These are phyloP conservation scores for Osmoderma eremita DNA, from an alignment of 2,888 invertebrate genomes.

Conservation along the genomic window DNA sequence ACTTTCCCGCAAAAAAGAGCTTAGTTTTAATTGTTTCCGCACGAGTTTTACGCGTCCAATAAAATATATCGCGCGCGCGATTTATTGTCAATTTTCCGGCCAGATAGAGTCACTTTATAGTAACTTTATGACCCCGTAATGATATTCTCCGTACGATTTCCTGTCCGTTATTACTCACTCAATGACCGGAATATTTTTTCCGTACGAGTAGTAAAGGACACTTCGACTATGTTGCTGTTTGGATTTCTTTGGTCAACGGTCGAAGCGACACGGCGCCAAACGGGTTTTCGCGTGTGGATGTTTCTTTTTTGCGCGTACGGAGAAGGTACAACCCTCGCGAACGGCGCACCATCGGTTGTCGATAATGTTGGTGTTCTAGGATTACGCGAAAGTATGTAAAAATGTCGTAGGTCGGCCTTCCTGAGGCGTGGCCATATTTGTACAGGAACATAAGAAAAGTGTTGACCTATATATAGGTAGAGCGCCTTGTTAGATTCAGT, in stretches of 20 bases:
- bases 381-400: conserved; percentile 42
- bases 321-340: conserved; percentile 33
- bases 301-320: conserved; percentile 1
- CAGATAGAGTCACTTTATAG: too few species aligned
- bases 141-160: conserved; percentile 16
- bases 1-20: too few species aligned
- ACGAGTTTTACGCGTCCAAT: too few species aligned
- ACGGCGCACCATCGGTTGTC: conserved; percentile 17
- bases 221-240: conserved; percentile 1
- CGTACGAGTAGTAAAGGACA: conserved; percentile 12
- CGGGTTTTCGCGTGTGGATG: conserved; percentile 18
- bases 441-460: conserved; percentile 42
- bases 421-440: conserved; percentile 47
- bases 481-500: conserved; percentile 30
- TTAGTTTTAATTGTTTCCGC: too few species aligned
- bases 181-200: conserved; percentile 13
- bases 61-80: too few species aligned
- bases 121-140: background rate
- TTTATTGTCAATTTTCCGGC: too few species aligned
- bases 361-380: conserved; percentile 27
- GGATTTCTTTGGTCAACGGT: background rate
- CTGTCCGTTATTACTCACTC: conserved; percentile 26
- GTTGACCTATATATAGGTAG: conserved; percentile 49
- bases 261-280: conserved; percentile 2
- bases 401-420: conserved; percentile 47